Percentiles rank a stretch among this genome's conserved stretches.
phyloP scores from a whole-genome alignment of 2,797 vertebrate species.

The Tinamus major region DNA sequence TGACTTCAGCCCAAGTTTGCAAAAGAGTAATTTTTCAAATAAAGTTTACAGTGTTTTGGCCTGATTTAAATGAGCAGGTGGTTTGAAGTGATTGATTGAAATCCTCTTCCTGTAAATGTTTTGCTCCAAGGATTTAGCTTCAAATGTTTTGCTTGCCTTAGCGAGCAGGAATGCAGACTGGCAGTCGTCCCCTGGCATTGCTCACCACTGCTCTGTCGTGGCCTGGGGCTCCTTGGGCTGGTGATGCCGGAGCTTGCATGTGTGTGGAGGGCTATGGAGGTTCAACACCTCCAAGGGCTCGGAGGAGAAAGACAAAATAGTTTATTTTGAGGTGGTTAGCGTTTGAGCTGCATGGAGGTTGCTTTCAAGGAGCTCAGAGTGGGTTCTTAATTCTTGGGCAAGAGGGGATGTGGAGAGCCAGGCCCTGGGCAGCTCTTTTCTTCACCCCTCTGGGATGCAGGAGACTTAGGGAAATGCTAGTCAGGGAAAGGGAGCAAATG shows the following conservation, averaged over 20 bases:
- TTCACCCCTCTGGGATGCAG: too few species aligned
- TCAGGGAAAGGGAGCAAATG: neutral
- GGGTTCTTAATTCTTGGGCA: neutral
- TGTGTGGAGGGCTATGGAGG: neutral
- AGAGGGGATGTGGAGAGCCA: too few species aligned
- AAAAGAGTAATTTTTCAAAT: neutral
- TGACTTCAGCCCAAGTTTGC: neutral
- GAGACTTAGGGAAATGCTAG: neutral
- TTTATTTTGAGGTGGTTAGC: neutral
- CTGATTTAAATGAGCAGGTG: neutral
- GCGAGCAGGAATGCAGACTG: neutral
- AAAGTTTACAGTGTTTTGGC: neutral
- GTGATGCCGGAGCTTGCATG: neutral
- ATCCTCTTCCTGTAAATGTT: neutral
- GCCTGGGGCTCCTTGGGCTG: rapidly evolving
- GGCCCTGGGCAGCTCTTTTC: too few species aligned
- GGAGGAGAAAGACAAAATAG: neutral
- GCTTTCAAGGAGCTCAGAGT: neutral
- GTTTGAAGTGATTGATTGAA: constrained; percentile 19
- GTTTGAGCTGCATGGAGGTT: neutral
- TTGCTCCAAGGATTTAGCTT: neutral
- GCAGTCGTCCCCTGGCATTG: neutral
- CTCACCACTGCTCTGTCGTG: neutral
- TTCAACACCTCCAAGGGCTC: neutral
- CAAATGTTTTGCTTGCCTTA: neutral